These are phyloP conservation scores for Spea hammondii DNA, from an alignment of 2,797 vertebrate genomes.

Conservation along the genomic window DNA sequence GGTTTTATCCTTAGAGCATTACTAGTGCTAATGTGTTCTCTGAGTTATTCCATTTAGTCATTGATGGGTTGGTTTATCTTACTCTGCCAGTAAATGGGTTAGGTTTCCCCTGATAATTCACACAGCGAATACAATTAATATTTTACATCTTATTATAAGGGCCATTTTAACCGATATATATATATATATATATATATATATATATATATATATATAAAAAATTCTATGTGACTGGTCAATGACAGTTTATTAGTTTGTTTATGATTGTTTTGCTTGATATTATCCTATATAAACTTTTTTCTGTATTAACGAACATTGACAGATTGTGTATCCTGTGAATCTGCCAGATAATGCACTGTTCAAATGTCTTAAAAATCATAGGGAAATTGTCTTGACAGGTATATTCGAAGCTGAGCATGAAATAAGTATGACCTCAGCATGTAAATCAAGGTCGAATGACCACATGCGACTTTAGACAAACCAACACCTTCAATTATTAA, in stretches of 20 bases:
- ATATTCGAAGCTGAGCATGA: neutral
- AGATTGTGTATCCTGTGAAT: neutral
- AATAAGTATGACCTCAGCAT: neutral
- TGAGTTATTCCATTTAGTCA: slow-evolving; percentile 31
- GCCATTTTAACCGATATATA: slow-evolving; percentile 22
- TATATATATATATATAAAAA: slow-evolving; percentile 1
- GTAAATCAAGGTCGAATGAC: neutral
- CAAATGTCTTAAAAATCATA: neutral
- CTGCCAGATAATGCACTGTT: neutral
- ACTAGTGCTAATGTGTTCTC: slow-evolving; percentile 37
- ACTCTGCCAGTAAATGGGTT: slow-evolving; percentile 30
- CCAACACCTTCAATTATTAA: slow-evolving; percentile 7
- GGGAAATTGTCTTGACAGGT: neutral
- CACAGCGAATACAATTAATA: slow-evolving; percentile 26
- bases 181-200: slow-evolving; percentile 31
- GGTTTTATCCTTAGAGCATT: slow-evolving; percentile 6
- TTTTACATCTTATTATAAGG: slow-evolving; percentile 22
- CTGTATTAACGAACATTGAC: too few species aligned
- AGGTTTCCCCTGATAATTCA: slow-evolving; percentile 38
- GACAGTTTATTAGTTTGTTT: neutral
- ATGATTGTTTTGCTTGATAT: neutral
- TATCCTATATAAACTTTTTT: neutral
- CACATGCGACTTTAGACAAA: neutral
- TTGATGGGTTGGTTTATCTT: slow-evolving; percentile 1
- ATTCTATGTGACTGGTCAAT: neutral